These are phyloP conservation scores for Parnassius orleans DNA, from an alignment of 2,888 invertebrate genomes.

Conservation along the genomic window DNA sequence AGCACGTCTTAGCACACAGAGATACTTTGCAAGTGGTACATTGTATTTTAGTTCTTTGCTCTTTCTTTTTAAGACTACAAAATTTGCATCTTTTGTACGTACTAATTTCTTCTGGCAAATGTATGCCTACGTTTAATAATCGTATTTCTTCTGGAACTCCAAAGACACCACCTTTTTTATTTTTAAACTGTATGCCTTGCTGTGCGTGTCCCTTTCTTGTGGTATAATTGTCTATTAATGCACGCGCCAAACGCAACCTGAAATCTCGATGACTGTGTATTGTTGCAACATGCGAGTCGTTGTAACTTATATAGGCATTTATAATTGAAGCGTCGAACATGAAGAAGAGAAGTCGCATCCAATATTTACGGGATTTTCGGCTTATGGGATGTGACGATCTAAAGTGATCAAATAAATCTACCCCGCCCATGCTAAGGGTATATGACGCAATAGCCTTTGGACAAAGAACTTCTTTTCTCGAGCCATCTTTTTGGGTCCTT, in stretches of 20 bases:
- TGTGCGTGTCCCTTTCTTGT: conserved; percentile 15
- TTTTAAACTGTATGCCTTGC: conserved; percentile 29
- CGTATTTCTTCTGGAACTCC: conserved; percentile 43
- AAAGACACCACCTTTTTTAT: conserved; percentile 36
- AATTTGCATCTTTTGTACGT: conserved; percentile 42
- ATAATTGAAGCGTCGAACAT: conserved; percentile 36
- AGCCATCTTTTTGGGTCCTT: conserved; percentile 45
- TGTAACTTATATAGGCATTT: conserved; percentile 36
- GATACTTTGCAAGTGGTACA: conserved; percentile 29
- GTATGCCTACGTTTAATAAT: conserved; percentile 41
- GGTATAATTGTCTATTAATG: conserved; percentile 25
- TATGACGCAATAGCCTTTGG: conserved; percentile 42
- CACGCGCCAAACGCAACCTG: conserved; percentile 31
- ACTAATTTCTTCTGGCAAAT: conserved; percentile 38
- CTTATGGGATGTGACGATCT: conserved; percentile 23
- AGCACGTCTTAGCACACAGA: conserved; percentile 26
- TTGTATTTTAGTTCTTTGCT: conserved; percentile 31
- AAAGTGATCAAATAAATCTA: conserved; percentile 45
- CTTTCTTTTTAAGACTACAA: conserved; percentile 37
- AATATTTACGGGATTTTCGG: conserved; percentile 42
- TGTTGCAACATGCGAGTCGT: conserved; percentile 21
- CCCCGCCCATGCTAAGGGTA: conserved; percentile 43
- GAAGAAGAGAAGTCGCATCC: conserved; percentile 43
- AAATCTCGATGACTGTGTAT: conserved; percentile 32
- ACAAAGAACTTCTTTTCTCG: conserved; percentile 39